Base-by-base conservation (phyloP, 1,140 invertebrate genomes). In the Drosophila lacertosa region DNA sequence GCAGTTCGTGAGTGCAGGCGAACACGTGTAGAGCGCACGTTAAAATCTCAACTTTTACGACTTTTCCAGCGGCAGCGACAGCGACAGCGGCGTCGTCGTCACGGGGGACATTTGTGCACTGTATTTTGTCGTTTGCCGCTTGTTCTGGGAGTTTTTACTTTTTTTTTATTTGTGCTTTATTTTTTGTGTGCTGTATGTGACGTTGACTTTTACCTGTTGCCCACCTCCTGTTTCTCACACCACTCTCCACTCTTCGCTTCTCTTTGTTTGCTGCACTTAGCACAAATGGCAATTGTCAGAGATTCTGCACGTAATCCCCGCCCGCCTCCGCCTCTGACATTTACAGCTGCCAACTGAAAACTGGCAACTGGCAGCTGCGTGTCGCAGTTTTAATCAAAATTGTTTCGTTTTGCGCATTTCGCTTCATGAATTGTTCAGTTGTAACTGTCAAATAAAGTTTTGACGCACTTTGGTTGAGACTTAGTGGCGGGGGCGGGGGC, bases 11-110 rank as follows among this genome's bases (percentile, higher is more conserved):
- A 9, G 13, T 42, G 42, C 35, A 11, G 58, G 58, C 11, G 16
- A 60, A 90, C 88, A 90, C 88, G 88, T 89, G 88, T 89, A 86
- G 24, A 63, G 66, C 63, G 60, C 35, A 63, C 73, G 88, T 90
- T 84, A 76, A 90, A 90, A 90, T 90, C 88, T 90, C 88, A 90
- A 90, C 88, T 90, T 90, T 90, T 90, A 90, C 82, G 88, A 90
- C 83, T 77, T 84, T 71, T 74, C 67, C 74, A 76, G 35, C 44
- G 22, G 20, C 65, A 16, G 59, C 51, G 51, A 15, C 6, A 16
- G 16, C 16, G 39, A n/a, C 35, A 13, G 6, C 35, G 35, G 0
- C 33, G 33, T 37, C 33, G 3, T 2, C 35, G 47, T 13, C 40
- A 18, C 73, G 37, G 63, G 69, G 50, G 35, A 39, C 39, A 16